phyloP scores from a whole-genome alignment of 1,140 invertebrate genomes.

The Arctopsyche grandis region DNA sequence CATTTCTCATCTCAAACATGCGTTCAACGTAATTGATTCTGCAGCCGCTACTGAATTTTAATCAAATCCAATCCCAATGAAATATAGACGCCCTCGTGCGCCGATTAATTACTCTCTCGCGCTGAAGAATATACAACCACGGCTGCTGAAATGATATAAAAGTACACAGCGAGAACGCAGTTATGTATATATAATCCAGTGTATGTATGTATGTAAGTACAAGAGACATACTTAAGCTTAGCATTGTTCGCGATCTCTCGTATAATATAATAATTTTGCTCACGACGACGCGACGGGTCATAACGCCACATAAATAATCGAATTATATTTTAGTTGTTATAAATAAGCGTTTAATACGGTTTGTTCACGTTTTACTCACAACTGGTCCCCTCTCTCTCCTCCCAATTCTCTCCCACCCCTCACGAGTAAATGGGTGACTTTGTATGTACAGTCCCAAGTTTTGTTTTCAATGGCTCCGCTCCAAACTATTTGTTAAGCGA shows the following conservation, averaged over 20 bases:
- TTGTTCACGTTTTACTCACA: constrained; percentile 14
- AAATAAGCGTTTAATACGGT: constrained; percentile 31
- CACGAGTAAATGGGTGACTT: not conserved
- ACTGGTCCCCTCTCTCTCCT: not conserved
- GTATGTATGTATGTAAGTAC: not conserved
- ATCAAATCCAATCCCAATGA: not conserved
- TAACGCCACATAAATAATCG: constrained; percentile 27
- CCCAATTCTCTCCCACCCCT: too few relatives aligned
- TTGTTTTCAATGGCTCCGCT: constrained; percentile 51
- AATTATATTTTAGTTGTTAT: constrained; percentile 17
- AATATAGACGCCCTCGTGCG: not conserved
- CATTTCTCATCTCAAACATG: constrained; percentile 22
- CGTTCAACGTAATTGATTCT: constrained; percentile 25
- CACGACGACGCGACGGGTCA: constrained; percentile 8
- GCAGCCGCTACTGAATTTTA: not conserved
- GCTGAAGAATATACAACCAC: not conserved
- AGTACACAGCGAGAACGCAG: not conserved
- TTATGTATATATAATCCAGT: not conserved
- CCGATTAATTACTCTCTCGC: not conserved
- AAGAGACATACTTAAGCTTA: not conserved
- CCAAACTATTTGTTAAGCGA: constrained; percentile 53
- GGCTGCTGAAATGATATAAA: not conserved
- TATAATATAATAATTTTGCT: constrained; percentile 20
- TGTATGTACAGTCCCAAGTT: constrained; percentile 27
- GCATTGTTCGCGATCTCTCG: not conserved